Evolutionary conservation across 2,888 invertebrate genomes (phyloP).

Genomic region (Aphodius sticticus): DNA sequence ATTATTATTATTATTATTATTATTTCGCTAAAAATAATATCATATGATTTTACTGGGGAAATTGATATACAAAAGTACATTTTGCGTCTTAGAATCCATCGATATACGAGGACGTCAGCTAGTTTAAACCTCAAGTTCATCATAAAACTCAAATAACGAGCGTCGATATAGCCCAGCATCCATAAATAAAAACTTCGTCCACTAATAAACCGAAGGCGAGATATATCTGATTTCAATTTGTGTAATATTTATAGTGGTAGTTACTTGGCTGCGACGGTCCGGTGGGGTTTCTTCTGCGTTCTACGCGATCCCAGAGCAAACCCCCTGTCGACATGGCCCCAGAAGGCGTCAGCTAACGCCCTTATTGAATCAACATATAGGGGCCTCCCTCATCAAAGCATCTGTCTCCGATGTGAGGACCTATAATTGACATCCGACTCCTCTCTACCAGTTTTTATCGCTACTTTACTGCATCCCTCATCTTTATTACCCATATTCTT

Average conservation of each 20-base stretch:
- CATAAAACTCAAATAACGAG: conserved; percentile 17
- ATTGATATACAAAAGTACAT: too few relatives aligned
- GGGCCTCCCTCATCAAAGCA: conserved; percentile 28
- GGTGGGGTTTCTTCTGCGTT: conserved; percentile 26
- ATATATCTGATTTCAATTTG: conserved; percentile 45
- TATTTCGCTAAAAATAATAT: too few relatives aligned
- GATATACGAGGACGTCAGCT: too few relatives aligned
- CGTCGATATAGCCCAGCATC: conserved; percentile 12
- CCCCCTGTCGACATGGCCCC: not conserved
- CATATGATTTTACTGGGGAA: too few relatives aligned
- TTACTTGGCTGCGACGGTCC: conserved; percentile 29
- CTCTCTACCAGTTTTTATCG: conserved; percentile 15
- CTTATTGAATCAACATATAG: conserved; percentile 32
- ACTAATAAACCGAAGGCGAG: conserved; percentile 29
- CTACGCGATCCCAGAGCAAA: not conserved
- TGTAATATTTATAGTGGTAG: conserved; percentile 45
- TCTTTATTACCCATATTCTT: conserved; percentile 10
- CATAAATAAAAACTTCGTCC: conserved; percentile 34
- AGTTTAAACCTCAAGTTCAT: not conserved
- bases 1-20: too few relatives aligned
- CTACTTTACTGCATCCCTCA: conserved; percentile 20
- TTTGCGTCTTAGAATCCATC: too few relatives aligned
- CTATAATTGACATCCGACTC: conserved; percentile 38
- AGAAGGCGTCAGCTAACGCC: conserved; percentile 14
- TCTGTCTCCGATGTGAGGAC: conserved; percentile 30